A percentile compares a stretch with the other conserved stretches of the same genome.
Conservation (phyloP, 1,140 invertebrate genomes). For the Brachionus paranguensis region DNA sequence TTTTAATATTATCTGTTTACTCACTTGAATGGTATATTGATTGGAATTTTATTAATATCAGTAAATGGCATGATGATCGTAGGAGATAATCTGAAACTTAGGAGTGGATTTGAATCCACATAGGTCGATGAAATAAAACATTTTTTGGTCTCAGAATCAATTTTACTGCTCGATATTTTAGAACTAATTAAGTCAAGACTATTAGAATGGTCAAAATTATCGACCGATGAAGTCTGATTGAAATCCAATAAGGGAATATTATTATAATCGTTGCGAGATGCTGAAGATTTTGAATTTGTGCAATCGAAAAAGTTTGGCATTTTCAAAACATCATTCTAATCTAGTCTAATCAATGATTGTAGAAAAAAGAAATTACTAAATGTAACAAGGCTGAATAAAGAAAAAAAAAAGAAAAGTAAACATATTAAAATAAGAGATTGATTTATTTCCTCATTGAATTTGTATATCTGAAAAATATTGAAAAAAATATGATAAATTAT, state of each 20-base stretch:
- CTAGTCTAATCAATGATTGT: too few relatives aligned
- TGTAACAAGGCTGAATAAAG: background rate
- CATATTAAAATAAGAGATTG: constrained; percentile 2
- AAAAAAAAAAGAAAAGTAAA: background rate
- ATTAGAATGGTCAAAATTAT: background rate
- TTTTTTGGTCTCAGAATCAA: background rate
- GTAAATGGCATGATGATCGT: background rate
- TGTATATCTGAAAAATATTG: background rate
- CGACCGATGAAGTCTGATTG: background rate
- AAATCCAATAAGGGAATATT: background rate
- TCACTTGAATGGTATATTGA: background rate
- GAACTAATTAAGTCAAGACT: background rate
- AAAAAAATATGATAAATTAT: background rate
- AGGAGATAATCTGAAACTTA: background rate
- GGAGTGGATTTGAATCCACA: background rate
- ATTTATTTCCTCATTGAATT: background rate
- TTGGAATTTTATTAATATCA: background rate
- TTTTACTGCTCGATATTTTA: background rate
- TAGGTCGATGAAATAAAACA: background rate
- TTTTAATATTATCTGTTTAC: background rate
- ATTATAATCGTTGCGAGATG: background rate
- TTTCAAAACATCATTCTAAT: background rate
- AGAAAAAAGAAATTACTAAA: background rate
- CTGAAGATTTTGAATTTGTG: background rate
- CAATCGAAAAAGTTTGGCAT: background rate